Conservation (phyloP, 2,113 vertebrate species). For the Pluvialis apricaria region DNA sequence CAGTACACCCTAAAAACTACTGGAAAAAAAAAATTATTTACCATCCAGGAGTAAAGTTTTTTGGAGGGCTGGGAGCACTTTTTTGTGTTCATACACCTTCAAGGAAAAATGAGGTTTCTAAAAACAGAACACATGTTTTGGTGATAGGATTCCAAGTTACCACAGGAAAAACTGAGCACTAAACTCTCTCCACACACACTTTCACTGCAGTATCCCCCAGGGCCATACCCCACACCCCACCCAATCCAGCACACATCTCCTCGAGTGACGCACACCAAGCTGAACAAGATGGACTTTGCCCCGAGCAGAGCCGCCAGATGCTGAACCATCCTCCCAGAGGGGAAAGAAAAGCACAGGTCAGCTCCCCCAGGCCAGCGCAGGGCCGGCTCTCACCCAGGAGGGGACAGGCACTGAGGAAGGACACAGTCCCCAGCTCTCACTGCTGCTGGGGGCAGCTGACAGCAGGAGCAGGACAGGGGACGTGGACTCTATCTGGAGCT, state of each 20-base stretch:
- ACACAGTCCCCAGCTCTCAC: background rate
- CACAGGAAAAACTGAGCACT: background rate
- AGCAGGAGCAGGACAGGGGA: background rate
- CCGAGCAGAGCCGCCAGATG: background rate
- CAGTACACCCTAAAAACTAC: background rate
- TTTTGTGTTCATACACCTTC: background rate
- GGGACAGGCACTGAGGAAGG: background rate
- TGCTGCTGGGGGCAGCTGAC: background rate
- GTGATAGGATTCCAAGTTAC: background rate
- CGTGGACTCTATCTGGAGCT: fast-evolving
- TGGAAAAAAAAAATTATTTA: background rate
- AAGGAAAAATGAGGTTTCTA: background rate
- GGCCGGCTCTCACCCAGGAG: fast-evolving
- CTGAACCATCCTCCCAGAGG: background rate
- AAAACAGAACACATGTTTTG: background rate
- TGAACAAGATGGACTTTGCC: background rate
- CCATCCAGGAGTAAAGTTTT: background rate
- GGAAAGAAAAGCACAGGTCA: background rate
- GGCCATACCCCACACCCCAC: background rate
- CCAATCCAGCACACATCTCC: background rate
- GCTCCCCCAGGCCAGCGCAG: fast-evolving
- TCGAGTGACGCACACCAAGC: background rate
- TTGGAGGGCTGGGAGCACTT: background rate
- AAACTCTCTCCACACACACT: background rate
- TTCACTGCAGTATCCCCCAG: background rate